Percentiles rank a stretch among this genome's conserved stretches.
Conservation (phyloP, 2,113 vertebrate genomes). For the Fulica atra region DNA sequence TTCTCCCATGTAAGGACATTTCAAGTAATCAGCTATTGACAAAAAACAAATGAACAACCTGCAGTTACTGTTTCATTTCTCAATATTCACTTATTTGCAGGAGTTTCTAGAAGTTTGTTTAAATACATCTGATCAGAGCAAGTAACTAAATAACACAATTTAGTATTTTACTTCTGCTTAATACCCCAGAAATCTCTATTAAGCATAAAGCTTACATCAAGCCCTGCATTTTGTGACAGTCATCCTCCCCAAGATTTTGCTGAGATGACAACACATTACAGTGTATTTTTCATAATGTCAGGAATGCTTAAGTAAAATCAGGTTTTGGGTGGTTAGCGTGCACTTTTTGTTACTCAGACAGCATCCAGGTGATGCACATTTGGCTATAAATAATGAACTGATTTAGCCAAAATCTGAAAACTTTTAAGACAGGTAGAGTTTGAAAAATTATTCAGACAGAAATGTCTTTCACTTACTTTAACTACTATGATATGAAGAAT, state of each 20-base stretch:
- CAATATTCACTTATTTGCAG: not conserved
- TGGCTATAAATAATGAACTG: not conserved
- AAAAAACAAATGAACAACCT: not conserved
- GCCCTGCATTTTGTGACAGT: not conserved
- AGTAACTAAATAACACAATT: not conserved
- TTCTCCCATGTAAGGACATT: not conserved
- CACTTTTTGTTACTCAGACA: not conserved
- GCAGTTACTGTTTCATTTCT: not conserved
- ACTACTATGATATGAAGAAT: not conserved
- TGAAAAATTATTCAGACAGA: not conserved
- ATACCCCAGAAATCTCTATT: rapidly evolving
- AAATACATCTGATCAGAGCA: not conserved
- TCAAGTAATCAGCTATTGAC: not conserved
- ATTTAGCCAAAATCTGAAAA: not conserved
- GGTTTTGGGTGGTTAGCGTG: not conserved
- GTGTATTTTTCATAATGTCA: not conserved
- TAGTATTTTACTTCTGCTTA: not conserved
- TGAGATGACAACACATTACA: not conserved
- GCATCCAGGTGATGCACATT: not conserved
- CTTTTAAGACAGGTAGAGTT: not conserved
- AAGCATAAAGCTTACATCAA: not conserved
- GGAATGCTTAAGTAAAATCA: not conserved
- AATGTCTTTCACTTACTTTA: not conserved
- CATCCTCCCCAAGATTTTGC: not conserved
- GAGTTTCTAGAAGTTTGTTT: not conserved